These are phyloP conservation scores for Pseudotriccus pelzelni DNA, from an alignment of 2,797 vertebrate species.

Conservation along the genomic window DNA sequence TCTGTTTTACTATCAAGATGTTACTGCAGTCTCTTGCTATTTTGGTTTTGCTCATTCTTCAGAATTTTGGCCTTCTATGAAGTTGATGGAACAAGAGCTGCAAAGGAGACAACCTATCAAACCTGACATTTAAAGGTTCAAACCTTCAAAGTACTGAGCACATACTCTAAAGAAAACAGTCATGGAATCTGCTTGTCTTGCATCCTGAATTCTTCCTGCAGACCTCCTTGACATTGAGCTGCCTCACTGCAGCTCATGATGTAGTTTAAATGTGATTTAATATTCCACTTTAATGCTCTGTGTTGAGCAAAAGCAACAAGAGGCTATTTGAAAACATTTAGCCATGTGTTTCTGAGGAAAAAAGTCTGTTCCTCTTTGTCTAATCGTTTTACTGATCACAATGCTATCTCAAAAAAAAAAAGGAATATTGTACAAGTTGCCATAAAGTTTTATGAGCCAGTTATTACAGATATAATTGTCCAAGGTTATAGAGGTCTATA, in stretches of 20 bases:
- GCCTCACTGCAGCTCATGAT: neutral
- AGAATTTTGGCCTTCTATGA: neutral
- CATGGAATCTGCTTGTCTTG: slow-evolving; percentile 11
- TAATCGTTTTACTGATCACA: slow-evolving; percentile 72
- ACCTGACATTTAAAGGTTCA: slow-evolving; percentile 48
- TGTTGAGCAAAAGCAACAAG: slow-evolving; percentile 51
- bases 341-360: slow-evolving; percentile 46
- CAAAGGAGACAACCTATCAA: neutral
- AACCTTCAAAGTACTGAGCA: neutral
- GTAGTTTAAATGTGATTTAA: neutral
- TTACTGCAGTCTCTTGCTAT: neutral
- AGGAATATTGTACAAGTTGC: slow-evolving; percentile 63
- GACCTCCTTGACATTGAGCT: neutral
- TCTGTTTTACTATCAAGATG: neutral
- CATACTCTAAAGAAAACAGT: neutral
- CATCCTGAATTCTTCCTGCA: neutral
- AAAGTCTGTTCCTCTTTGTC: slow-evolving; percentile 32
- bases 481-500: slow-evolving; percentile 64
- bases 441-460: slow-evolving; percentile 76
- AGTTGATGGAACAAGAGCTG: neutral
- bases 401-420: slow-evolving; percentile 54
- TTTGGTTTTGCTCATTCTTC: neutral
- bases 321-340: slow-evolving; percentile 62
- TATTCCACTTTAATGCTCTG: neutral
- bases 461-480: slow-evolving; percentile 73